Percentiles rank a stretch among this genome's conserved stretches.
Conservation (phyloP, 1,140 invertebrate species). For the Popillia japonica region DNA sequence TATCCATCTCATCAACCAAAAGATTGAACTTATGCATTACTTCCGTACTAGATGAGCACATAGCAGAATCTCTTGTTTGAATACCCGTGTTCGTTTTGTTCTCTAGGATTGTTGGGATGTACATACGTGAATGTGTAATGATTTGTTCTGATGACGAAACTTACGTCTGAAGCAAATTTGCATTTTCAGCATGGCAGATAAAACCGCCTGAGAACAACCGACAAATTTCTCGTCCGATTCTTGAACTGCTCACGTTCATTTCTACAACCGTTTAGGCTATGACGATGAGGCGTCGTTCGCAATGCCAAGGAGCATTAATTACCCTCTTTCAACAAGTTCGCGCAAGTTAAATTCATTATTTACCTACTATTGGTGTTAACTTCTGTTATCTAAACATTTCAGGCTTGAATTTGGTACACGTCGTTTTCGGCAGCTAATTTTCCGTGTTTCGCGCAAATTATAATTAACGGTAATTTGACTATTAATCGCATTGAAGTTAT, state of each 20-base stretch:
- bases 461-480: background rate
- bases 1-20: too few relatives aligned
- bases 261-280: background rate
- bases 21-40: too few relatives aligned
- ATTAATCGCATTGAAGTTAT: constrained; percentile 31
- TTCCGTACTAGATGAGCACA: too few relatives aligned
- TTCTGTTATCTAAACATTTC: constrained; percentile 35
- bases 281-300: background rate
- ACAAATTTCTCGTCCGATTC: background rate
- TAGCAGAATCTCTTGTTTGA: too few relatives aligned
- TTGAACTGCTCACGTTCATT: background rate
- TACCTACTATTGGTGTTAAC: constrained; percentile 29
- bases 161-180: constrained; percentile 27
- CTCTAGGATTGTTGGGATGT: background rate
- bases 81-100: background rate
- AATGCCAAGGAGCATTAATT: constrained; percentile 1
- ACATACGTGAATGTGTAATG: background rate
- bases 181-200: constrained; percentile 9
- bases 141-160: background rate
- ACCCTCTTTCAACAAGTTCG: constrained; percentile 26
- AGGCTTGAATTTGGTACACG: constrained; percentile 34
- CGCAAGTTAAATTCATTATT: constrained; percentile 30
- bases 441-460: background rate
- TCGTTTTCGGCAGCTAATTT: constrained; percentile 33
- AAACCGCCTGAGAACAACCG: background rate